Evolutionary conservation across 2,113 vertebrate genomes (phyloP).

Genomic region (Cyanistes caeruleus): DNA sequence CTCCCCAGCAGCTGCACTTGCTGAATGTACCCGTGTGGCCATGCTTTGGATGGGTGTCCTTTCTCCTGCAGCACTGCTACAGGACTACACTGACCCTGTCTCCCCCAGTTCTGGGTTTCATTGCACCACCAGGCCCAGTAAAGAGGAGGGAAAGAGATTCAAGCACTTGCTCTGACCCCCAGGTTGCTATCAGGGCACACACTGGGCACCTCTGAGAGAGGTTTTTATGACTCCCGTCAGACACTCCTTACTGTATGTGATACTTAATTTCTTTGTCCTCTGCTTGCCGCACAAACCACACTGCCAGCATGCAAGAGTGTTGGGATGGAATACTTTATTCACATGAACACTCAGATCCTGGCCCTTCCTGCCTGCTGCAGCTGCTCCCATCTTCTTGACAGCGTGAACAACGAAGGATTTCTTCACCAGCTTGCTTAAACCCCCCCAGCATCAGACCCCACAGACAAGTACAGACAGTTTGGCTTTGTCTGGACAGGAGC

Average conservation of each 20-base stretch:
- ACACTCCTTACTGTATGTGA: background rate
- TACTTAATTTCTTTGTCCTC: background rate
- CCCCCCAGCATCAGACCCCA: conserved; percentile 29
- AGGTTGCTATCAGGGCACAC: background rate
- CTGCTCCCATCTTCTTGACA: conserved; percentile 7
- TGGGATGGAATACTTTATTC: conserved; percentile 54
- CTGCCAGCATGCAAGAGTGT: background rate
- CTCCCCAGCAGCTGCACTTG: background rate
- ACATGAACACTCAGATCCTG: background rate
- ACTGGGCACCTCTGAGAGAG: background rate
- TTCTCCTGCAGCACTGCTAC: background rate
- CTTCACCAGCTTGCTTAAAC: conserved; percentile 11
- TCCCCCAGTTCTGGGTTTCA: background rate
- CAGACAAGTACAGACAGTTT: conserved; percentile 41
- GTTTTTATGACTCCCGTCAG: background rate
- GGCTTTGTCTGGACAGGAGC: conserved; percentile 24
- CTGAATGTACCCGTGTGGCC: background rate
- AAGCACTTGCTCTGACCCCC: background rate
- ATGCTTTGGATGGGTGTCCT: background rate
- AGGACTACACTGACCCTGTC: background rate
- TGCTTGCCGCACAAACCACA: background rate
- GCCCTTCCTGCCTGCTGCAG: background rate
- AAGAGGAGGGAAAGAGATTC: background rate
- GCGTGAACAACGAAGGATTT: conserved; percentile 15
- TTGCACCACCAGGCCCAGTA: background rate